Conservation (phyloP, 2,797 vertebrate genomes). For the Orientallactaga sibirica region DNA sequence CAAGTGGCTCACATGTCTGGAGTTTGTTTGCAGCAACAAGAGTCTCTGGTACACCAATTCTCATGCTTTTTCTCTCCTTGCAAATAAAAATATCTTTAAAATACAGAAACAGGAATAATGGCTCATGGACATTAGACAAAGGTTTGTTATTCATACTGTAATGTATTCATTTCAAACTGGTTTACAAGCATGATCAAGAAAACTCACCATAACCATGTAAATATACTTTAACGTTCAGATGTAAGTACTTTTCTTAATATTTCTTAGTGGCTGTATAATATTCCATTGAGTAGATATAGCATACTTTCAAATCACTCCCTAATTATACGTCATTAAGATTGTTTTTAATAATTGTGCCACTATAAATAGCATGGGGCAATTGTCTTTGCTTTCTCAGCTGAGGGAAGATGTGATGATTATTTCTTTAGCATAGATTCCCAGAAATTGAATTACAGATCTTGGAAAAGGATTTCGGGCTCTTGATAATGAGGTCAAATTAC, state of each 20-base stretch:
- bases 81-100: neutral
- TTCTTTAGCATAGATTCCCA: conserved; percentile 47
- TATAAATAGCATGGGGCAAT: neutral
- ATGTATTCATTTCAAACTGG: conserved; percentile 9
- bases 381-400: neutral
- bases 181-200: conserved; percentile 11
- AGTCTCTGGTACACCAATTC: no score
- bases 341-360: conserved; percentile 25
- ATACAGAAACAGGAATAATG: neutral
- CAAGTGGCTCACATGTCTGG: no score
- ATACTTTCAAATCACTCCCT: conserved; percentile 38
- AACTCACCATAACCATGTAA: neutral
- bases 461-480: neutral
- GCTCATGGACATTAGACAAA: neutral
- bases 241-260: conserved; percentile 22
- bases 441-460: conserved; percentile 9
- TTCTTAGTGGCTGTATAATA: conserved; percentile 18
- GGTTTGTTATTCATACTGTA: neutral
- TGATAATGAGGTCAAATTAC: neutral
- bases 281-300: neutral
- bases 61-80: no score
- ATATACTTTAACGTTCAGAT: conserved; percentile 1
- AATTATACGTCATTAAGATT: neutral
- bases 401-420: neutral
- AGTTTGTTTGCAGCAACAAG: no score